phyloP scores from a whole-genome alignment of 2,888 invertebrate genomes.

The Epinotia bilunana region DNA sequence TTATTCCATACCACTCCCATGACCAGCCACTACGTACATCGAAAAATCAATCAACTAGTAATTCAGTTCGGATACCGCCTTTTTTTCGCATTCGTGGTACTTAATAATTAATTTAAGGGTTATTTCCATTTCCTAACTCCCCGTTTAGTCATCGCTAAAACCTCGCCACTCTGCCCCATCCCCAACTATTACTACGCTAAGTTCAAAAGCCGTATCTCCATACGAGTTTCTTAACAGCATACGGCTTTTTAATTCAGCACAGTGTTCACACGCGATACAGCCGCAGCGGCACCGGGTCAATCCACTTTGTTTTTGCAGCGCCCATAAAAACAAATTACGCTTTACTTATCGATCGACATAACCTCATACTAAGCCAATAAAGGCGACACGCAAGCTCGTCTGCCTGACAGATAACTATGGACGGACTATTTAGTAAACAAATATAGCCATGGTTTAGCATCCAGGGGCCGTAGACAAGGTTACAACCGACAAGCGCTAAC shows the following conservation, averaged over 20 bases:
- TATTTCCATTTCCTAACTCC: not conserved
- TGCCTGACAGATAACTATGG: conserved; percentile 45
- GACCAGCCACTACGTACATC: too few relatives aligned
- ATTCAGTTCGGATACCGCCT: too few relatives aligned
- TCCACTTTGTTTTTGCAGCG: conserved; percentile 82
- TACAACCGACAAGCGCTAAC: too few relatives aligned
- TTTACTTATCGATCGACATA: conserved; percentile 78
- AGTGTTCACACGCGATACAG: conserved; percentile 70
- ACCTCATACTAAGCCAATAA: conserved; percentile 77
- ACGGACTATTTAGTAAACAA: conserved; percentile 27
- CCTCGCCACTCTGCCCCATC: conserved; percentile 41
- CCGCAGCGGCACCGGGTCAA: conserved; percentile 67
- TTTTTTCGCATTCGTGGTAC: too few relatives aligned
- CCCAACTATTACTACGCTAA: conserved; percentile 46
- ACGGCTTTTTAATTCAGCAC: not conserved
- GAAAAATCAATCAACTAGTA: too few relatives aligned
- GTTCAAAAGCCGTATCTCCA: not conserved
- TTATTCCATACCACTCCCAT: too few relatives aligned
- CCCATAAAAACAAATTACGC: conserved; percentile 79
- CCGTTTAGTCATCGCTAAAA: conserved; percentile 11
- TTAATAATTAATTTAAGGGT: too few relatives aligned
- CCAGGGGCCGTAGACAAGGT: too few relatives aligned
- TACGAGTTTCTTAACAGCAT: not conserved
- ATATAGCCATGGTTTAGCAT: conserved; percentile 4
- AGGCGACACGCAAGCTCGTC: conserved; percentile 58